Evolutionary conservation across 2,113 vertebrate species (phyloP).

Genomic region (Pachyramphus minor): DNA sequence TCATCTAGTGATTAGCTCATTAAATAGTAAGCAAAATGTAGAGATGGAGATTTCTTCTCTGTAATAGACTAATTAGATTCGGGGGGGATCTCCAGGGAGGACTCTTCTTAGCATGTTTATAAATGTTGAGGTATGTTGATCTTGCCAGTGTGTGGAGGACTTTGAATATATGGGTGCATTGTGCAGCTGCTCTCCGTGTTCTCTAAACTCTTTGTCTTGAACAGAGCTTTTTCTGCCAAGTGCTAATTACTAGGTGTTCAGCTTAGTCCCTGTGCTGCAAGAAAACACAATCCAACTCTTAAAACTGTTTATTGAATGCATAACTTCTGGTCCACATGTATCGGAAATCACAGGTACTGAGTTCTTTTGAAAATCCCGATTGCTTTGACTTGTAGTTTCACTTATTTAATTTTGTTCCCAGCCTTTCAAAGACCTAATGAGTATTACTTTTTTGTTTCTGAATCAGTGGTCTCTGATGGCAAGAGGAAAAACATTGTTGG

Average conservation of each 20-base stretch:
- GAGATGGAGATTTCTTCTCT: not conserved
- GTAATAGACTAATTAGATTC: not conserved
- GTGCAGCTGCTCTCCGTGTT: not conserved
- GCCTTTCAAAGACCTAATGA: not conserved
- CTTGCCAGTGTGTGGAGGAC: not conserved
- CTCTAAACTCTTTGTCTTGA: not conserved
- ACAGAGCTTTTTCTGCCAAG: not conserved
- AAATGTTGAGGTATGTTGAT: not conserved
- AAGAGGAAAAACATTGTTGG: not conserved
- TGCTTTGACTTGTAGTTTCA: not conserved
- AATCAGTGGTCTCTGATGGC: not conserved
- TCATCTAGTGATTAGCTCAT: not conserved
- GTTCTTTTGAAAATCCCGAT: not conserved
- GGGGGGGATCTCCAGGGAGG: not conserved
- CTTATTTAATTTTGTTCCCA: not conserved
- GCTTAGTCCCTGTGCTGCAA: not conserved
- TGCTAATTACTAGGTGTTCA: not conserved
- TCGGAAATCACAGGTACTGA: not conserved
- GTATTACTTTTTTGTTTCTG: not conserved
- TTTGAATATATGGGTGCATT: not conserved
- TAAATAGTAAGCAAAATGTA: not conserved
- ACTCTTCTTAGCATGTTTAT: not conserved
- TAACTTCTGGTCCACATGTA: not conserved
- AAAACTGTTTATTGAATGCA: not conserved
- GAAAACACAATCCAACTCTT: not conserved